Conservation (phyloP, 2,113 vertebrate genomes). For the Anolis sagrei region DNA sequence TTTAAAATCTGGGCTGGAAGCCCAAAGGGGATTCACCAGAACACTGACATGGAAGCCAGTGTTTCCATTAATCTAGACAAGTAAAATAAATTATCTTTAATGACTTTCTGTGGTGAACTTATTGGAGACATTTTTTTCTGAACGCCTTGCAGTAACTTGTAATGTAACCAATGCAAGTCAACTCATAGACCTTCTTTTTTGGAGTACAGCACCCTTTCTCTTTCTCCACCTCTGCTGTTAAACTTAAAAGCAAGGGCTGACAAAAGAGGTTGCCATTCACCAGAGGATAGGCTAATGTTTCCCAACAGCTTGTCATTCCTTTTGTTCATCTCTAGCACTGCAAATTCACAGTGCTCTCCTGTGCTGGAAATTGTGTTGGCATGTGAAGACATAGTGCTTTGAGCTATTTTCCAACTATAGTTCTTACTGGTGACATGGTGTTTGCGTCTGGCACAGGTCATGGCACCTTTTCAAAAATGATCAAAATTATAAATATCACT, state of each 20-base stretch:
- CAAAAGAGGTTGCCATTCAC: constrained; percentile 27
- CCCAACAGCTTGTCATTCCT: constrained; percentile 51
- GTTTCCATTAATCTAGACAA: no score
- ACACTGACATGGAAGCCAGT: no score
- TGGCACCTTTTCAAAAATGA: not conserved
- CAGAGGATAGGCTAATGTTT: constrained; percentile 45
- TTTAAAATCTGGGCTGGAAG: no score
- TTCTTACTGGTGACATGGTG: constrained; percentile 2
- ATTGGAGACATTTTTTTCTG: not conserved
- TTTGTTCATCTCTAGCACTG: constrained; percentile 27
- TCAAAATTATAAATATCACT: not conserved
- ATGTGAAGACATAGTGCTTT: not conserved
- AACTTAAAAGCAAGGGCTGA: constrained; percentile 52
- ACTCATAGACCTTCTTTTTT: constrained; percentile 33
- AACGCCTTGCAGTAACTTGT: not conserved
- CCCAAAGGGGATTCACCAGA: no score
- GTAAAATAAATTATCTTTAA: not conserved
- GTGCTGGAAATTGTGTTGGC: constrained; percentile 18
- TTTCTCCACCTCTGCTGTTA: constrained; percentile 44
- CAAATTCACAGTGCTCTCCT: constrained; percentile 34
- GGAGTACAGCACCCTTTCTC: constrained; percentile 41
- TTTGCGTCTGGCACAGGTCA: not conserved
- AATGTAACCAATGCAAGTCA: constrained; percentile 21
- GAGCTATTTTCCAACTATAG: constrained; percentile 34
- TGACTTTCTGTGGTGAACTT: not conserved